Evolutionary conservation across 2,113 vertebrate genomes (phyloP).

Genomic region (Alexandromys fortis): DNA sequence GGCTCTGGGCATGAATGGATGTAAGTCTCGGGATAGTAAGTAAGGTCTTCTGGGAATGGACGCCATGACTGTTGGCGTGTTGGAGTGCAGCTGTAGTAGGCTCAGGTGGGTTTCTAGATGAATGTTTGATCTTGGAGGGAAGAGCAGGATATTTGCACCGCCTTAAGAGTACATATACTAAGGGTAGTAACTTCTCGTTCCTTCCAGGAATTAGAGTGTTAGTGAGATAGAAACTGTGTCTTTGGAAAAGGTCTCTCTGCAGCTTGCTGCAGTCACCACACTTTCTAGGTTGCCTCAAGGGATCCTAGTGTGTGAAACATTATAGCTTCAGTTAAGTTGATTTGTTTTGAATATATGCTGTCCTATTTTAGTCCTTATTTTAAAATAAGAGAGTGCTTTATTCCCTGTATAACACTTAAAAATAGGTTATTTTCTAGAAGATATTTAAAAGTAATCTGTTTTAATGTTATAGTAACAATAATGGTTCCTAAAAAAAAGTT

Average conservation of each 20-base stretch:
- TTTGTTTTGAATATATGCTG: conserved; percentile 21
- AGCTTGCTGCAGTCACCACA: neutral
- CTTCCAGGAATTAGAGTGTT: conserved; percentile 39
- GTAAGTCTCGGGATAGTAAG: conserved; percentile 83
- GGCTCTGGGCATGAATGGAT: conserved; percentile 84
- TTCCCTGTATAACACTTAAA: conserved; percentile 56
- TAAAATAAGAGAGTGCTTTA: conserved; percentile 37
- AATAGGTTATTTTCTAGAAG: conserved; percentile 6
- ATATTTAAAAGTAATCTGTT: conserved; percentile 26
- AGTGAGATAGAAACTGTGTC: neutral
- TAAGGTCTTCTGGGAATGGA: neutral
- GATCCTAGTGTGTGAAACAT: neutral
- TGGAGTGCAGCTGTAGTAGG: neutral
- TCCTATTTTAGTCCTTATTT: conserved; percentile 6
- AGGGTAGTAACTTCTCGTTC: neutral
- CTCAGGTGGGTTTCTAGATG: neutral
- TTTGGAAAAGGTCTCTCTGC: neutral
- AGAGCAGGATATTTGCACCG: neutral
- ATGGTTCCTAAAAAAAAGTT: conserved; percentile 18
- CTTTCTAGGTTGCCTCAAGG: neutral
- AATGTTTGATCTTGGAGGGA: neutral
- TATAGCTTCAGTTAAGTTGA: conserved; percentile 17
- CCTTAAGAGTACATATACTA: neutral
- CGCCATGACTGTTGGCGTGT: no score
- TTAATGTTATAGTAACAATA: conserved; percentile 45